These are phyloP conservation scores for Caradrina clavipalpis DNA, from an alignment of 2,888 invertebrate species.

Conservation along the genomic window DNA sequence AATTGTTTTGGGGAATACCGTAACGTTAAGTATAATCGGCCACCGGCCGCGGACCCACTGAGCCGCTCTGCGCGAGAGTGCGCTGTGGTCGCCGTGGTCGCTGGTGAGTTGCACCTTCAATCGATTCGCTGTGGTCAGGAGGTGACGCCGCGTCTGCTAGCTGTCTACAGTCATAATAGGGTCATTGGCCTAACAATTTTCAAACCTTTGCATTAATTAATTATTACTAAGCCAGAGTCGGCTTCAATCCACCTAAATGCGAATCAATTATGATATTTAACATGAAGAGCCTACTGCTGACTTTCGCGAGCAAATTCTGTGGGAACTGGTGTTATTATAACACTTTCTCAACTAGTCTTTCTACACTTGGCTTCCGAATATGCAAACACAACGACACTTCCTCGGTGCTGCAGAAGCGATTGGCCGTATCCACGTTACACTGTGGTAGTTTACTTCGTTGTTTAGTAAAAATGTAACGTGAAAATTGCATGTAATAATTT, in stretches of 20 bases:
- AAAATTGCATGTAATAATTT: background rate
- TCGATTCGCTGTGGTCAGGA: background rate
- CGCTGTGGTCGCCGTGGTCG: too few relatives aligned
- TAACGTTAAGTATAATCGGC: conserved; percentile 18
- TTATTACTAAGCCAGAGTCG: too few relatives aligned
- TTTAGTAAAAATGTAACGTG: background rate
- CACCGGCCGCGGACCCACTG: background rate
- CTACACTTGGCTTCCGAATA: too few relatives aligned
- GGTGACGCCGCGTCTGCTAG: conserved; percentile 3
- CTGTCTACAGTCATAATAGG: background rate
- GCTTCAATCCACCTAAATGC: background rate
- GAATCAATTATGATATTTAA: background rate
- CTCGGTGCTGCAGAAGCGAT: background rate
- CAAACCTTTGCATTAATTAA: too few relatives aligned
- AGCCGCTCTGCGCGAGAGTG: too few relatives aligned
- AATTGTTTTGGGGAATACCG: conserved; percentile 37
- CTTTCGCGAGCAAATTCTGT: too few relatives aligned
- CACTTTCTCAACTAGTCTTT: too few relatives aligned
- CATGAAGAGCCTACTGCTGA: too few relatives aligned
- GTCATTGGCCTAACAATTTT: background rate
- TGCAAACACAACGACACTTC: too few relatives aligned
- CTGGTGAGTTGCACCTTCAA: background rate
- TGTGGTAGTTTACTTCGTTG: too few relatives aligned
- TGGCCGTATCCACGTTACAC: too few relatives aligned
- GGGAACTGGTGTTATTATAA: too few relatives aligned